Base-by-base conservation (phyloP, 2,888 invertebrate species). In the Limnephilus marmoratus region DNA sequence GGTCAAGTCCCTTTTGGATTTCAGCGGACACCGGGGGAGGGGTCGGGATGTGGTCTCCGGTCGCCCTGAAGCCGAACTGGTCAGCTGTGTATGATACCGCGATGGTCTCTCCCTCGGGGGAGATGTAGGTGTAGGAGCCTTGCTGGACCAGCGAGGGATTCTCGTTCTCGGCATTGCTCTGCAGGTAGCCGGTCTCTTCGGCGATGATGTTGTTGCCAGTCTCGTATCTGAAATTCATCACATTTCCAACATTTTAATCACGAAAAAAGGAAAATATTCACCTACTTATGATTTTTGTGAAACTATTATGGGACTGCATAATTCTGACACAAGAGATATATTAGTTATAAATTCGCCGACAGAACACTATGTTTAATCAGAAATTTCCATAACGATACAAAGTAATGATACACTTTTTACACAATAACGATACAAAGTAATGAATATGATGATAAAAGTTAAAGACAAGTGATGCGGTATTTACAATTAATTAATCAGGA, bases 1-100 rank as follows among this genome's bases (percentile, higher is more conserved):
- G 97, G 95, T 98, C 98, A 93, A 98, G 96, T 91, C 98, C 98
- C 95, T 98, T 98, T 95, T 98, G 98, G 94, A 98, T 98, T 96
- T 98, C 98, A 93, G 97, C 97, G 91, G 98, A 98, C 45, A 98
- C 97, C 93, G 98, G 98, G 24, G 98, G 98, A 93, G 98, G 97
- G 90, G 98, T 98, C 93, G 98, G 98, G 94, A 98, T 97, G 95
- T 98, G 98, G 95, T 98, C 98, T 0, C 98, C 98, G 94, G 97
- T 96, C 90, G 98, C 97, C 94, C 97, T 97, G 97, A 98, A 98
- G 88, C 98, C 98, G 94, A 97, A 97, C 95, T 98, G 98, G 94
- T 98, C 98, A 94, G 98, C 98, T 31, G 97, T 98, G 95, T 98
- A 98, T 94, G 97, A 97, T 12, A 98, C 97, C 93, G 96, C 97